Percentiles rank a stretch among this genome's conserved stretches.
Evolutionary conservation across 2,797 vertebrate species (phyloP).

Genomic region (Natrix natrix): DNA sequence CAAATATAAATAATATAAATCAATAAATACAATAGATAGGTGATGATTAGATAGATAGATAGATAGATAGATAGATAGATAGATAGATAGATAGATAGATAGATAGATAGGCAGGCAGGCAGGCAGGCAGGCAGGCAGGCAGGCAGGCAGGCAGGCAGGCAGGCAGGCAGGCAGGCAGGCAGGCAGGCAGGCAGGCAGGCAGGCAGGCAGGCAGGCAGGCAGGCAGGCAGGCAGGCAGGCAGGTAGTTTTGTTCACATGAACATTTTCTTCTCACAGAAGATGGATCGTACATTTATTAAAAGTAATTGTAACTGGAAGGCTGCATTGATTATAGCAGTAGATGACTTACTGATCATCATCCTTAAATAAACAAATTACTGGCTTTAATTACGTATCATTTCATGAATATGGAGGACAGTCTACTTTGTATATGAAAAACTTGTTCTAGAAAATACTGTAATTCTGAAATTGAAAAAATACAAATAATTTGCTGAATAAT

Average conservation of each 20-base stretch:
- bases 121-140: too few species aligned
- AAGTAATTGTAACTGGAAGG: conserved; percentile 1
- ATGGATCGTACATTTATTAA: not conserved
- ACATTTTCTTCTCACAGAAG: not conserved
- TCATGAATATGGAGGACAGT: not conserved
- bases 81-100: too few species aligned
- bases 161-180: too few species aligned
- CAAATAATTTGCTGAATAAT: not conserved
- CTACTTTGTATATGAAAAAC: not conserved
- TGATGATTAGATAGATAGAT: too few species aligned
- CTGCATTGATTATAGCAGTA: not conserved
- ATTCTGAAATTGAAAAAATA: not conserved
- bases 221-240: too few species aligned
- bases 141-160: too few species aligned
- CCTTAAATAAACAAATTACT: conserved; percentile 3
- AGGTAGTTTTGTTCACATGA: not conserved
- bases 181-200: too few species aligned
- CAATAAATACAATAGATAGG: not conserved
- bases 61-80: too few species aligned
- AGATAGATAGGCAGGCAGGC: too few species aligned
- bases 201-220: too few species aligned
- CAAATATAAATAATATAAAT: not conserved
- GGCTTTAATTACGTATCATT: not conserved
- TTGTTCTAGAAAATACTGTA: not conserved
- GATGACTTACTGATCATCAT: not conserved